These are phyloP conservation scores for Apodemia duryi DNA, from an alignment of 2,888 invertebrate genomes.

Conservation along the genomic window DNA sequence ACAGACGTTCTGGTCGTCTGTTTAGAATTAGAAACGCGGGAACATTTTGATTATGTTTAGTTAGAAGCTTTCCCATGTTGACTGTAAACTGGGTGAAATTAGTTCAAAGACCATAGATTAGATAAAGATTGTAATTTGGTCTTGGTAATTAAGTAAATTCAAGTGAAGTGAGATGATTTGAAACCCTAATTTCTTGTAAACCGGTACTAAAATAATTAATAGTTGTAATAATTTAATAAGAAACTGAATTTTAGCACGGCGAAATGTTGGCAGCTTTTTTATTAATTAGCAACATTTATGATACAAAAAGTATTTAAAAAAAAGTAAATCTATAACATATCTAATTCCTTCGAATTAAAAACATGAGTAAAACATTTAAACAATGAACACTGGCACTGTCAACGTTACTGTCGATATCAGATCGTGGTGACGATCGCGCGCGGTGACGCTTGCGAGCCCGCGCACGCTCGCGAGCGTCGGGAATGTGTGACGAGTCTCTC, in stretches of 20 bases:
- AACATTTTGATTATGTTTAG: slow-evolving; percentile 4
- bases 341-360: slow-evolving; percentile 54
- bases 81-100: background rate
- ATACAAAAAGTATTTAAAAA: too few species aligned
- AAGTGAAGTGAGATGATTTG: background rate
- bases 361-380: slow-evolving; percentile 59
- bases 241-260: too few species aligned
- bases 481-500: slow-evolving; percentile 39
- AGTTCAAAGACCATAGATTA: slow-evolving; percentile 9
- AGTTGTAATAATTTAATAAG: too few species aligned
- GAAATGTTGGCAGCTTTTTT: too few species aligned
- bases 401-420: slow-evolving; percentile 26
- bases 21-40: slow-evolving; percentile 22
- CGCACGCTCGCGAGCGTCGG: slow-evolving; percentile 30
- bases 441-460: slow-evolving; percentile 20
- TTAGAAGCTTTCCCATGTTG: slow-evolving; percentile 9
- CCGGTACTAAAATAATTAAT: too few species aligned
- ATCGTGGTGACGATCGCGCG: slow-evolving; percentile 23
- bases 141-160: background rate
- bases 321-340: slow-evolving; percentile 49
- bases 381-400: slow-evolving; percentile 60
- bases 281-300: too few species aligned
- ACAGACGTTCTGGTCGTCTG: slow-evolving; percentile 7
- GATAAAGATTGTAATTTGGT: slow-evolving; percentile 15
- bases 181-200: background rate